Base-by-base conservation (phyloP, 2,113 vertebrate species). In the Lepus timidus region DNA sequence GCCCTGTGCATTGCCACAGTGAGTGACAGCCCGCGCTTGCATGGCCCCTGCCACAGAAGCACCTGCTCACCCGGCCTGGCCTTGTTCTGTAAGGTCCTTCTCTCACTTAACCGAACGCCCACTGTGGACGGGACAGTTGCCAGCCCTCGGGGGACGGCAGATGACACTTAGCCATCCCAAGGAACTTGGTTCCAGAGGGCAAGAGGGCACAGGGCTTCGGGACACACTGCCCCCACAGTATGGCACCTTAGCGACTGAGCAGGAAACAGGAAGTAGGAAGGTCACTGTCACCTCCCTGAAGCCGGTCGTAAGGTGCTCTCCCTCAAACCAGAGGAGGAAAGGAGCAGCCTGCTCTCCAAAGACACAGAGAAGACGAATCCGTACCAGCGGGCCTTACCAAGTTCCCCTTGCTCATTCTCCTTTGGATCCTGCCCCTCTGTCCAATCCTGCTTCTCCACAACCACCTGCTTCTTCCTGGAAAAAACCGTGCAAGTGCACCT, bases 11-110 rank as follows among this genome's bases (percentile, higher is more conserved):
- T 44, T 74, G 82, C 33, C 44, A 65, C 78, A 79, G 36, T 7
- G 4, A 22, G 74, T 0, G 5, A 49, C 4, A 6, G 27, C 12
- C 22, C 70, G 7, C 0, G 7, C 19, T 4, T 65, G 3, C 11
- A 11, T 36, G 73, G 29, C 6, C 31, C 29, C 39, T 5, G 2
- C 14, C 2, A 17, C 8, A 16, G 33, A 44, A 39, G 33, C 22
- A 4, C 22, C 17, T 1, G 39, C 5, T 36, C 10, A 20, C 27
- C 67, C 11, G 1, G 49, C 13, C 68, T 8, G 27, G 17, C 1
- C 13, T 49, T 80, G 65, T 65, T 36, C 62, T 80, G 23, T 65
- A 64, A 58, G 76, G 76, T 61, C 55, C 29, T 49, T n/a, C 25
- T 75, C 29, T 84, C 74, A 1, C 25, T 36, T 64, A 44, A 44